phyloP scores from a whole-genome alignment of 2,113 vertebrate species.

The Mola mola region DNA sequence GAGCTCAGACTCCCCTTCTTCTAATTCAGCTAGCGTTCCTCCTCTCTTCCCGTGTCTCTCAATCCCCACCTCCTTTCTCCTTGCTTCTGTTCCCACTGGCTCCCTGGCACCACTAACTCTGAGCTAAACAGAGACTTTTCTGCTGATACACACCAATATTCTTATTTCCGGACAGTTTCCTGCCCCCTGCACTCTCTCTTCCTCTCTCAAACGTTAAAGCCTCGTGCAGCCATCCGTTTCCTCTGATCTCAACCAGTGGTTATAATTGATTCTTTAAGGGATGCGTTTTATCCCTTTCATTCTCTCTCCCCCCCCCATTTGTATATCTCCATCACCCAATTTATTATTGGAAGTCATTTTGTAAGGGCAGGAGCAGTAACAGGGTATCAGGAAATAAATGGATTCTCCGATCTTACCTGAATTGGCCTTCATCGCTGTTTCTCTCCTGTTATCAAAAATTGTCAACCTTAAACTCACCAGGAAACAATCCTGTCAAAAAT shows the following conservation, averaged over 20 bases:
- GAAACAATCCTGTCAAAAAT: no score
- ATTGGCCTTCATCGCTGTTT: conserved; percentile 10
- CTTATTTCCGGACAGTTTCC: conserved; percentile 49
- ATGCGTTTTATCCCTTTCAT: conserved; percentile 31
- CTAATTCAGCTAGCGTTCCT: conserved; percentile 47
- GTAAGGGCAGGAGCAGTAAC: no score
- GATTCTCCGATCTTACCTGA: conserved; percentile 39
- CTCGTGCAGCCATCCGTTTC: conserved; percentile 35
- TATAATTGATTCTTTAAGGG: conserved; percentile 77
- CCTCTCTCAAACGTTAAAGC: conserved; percentile 37
- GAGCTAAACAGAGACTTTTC: conserved; percentile 39
- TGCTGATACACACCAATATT: conserved; percentile 16
- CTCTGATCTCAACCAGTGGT: conserved; percentile 71
- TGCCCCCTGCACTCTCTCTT: conserved; percentile 23
- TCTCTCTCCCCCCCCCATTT: conserved; percentile 8
- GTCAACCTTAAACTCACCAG: no score
- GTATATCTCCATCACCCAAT: conserved; percentile 7
- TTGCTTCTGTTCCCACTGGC: conserved; percentile 29
- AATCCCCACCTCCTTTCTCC: conserved; percentile 38
- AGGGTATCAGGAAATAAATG: conserved; percentile 48
- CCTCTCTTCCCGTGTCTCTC: conserved; percentile 32
- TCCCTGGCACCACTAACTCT: conserved; percentile 15
- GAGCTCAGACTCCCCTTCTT: conserved; percentile 52
- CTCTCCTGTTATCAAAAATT: no score
- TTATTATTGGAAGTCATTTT: conserved; percentile 53